phyloP scores from a whole-genome alignment of 2,113 vertebrate species.

The Aptenodytes patagonicus region DNA sequence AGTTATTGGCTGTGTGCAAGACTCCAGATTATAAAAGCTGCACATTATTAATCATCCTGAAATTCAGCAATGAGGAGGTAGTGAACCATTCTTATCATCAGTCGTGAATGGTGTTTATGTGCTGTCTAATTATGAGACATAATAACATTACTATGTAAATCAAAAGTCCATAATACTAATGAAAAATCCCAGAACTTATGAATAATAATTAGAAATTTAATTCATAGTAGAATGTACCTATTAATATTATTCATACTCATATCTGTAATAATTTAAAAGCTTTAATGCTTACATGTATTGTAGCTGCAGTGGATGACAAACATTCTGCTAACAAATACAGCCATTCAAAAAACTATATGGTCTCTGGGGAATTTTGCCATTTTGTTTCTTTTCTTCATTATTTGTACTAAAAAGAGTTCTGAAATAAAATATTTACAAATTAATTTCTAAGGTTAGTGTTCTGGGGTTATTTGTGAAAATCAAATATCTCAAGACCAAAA shows the following conservation, averaged over 20 bases:
- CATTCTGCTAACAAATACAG: not conserved
- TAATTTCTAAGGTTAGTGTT: constrained; percentile 5
- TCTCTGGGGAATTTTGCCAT: not conserved
- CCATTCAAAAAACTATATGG: not conserved
- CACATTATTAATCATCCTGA: not conserved
- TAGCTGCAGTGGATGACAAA: not conserved
- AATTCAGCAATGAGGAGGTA: not conserved
- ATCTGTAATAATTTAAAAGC: constrained; percentile 37
- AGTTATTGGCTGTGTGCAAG: not conserved
- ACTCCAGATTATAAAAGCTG: not conserved
- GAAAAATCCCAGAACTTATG: constrained; percentile 3
- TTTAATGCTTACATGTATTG: constrained; percentile 1
- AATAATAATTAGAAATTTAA: constrained; percentile 55
- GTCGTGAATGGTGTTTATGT: not conserved
- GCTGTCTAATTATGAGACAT: constrained; percentile 8
- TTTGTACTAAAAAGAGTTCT: not conserved
- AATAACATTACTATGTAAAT: constrained; percentile 53
- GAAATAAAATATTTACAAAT: constrained; percentile 7
- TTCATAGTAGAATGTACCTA: constrained; percentile 3
- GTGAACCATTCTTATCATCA: constrained; percentile 27
- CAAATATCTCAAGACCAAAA: not conserved
- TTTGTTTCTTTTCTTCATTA: not conserved
- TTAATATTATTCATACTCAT: constrained; percentile 19
- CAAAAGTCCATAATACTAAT: constrained; percentile 49
- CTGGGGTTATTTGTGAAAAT: not conserved